These are phyloP conservation scores for Pseudorasbora parva DNA, from an alignment of 2,113 vertebrate species.

Conservation along the genomic window DNA sequence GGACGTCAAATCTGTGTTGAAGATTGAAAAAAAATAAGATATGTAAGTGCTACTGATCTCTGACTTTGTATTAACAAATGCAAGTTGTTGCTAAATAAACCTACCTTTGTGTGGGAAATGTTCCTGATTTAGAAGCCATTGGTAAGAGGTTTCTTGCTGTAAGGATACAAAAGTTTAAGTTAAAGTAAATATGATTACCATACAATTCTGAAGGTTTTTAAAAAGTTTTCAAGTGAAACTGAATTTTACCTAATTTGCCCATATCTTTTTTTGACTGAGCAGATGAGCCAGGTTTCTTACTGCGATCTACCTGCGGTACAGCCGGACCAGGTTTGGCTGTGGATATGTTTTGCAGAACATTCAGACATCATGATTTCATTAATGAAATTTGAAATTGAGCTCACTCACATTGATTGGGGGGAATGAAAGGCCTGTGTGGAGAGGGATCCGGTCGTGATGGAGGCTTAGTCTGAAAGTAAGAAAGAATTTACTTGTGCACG, in stretches of 20 bases:
- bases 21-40: not conserved
- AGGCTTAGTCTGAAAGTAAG: conserved; percentile 8
- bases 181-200: not conserved
- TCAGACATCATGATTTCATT: not conserved
- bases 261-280: not conserved
- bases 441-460: conserved; percentile 11
- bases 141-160: not conserved
- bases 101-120: conserved; percentile 4
- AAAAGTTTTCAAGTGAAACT: not conserved
- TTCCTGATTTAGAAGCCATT: not conserved
- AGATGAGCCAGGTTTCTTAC: conserved; percentile 75
- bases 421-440: conserved; percentile 7
- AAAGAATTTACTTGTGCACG: not conserved
- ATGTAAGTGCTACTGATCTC: not conserved
- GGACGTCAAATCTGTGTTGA: not conserved
- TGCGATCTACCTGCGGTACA: conserved; percentile 81
- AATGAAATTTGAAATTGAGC: not conserved
- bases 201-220: not conserved
- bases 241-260: not conserved
- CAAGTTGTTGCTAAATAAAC: not conserved
- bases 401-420: conserved; percentile 15
- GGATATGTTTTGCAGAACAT: not conserved
- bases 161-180: not conserved
- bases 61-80: not conserved
- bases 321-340: conserved; percentile 60